phyloP scores from a whole-genome alignment of 1,140 invertebrate genomes.

The Sinonovacula constricta region DNA sequence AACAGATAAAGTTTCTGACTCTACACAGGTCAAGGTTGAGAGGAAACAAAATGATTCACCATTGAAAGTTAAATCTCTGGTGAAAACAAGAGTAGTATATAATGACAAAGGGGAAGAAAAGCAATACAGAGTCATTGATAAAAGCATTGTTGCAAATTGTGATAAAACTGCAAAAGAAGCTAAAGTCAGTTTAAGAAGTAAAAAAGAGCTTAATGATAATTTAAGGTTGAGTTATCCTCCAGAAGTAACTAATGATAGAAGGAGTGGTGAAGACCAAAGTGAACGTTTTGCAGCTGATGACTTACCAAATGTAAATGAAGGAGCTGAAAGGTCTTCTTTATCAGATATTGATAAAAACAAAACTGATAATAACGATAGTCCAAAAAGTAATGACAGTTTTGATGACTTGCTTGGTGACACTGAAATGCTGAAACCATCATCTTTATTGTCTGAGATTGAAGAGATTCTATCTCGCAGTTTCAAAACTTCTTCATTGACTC shows the following conservation, averaged over 20 bases:
- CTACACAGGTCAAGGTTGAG: no score
- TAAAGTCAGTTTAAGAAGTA: no score
- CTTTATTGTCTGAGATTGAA: constrained; percentile 51
- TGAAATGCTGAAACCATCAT: constrained; percentile 38
- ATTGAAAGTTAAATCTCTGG: neutral
- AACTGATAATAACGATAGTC: neutral
- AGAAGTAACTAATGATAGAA: neutral
- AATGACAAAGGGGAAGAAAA: constrained; percentile 3
- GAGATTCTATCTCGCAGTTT: constrained; percentile 48
- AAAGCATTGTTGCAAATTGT: constrained; percentile 3
- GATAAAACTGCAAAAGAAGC: no score
- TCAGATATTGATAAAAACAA: neutral
- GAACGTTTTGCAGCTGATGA: no score
- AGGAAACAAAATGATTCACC: no score
- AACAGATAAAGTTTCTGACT: neutral
- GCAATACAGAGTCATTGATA: constrained; percentile 35
- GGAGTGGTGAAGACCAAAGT: no score
- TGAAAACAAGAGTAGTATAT: neutral
- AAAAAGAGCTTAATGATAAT: no score
- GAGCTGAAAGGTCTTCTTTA: neutral
- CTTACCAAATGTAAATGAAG: no score
- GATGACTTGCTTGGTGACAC: constrained; percentile 40
- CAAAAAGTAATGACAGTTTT: constrained; percentile 7
- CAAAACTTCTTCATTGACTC: constrained; percentile 39
- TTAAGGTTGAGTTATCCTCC: no score